These are phyloP conservation scores for Lordiphosa collinella DNA, from an alignment of 1,140 invertebrate genomes.

Conservation along the genomic window DNA sequence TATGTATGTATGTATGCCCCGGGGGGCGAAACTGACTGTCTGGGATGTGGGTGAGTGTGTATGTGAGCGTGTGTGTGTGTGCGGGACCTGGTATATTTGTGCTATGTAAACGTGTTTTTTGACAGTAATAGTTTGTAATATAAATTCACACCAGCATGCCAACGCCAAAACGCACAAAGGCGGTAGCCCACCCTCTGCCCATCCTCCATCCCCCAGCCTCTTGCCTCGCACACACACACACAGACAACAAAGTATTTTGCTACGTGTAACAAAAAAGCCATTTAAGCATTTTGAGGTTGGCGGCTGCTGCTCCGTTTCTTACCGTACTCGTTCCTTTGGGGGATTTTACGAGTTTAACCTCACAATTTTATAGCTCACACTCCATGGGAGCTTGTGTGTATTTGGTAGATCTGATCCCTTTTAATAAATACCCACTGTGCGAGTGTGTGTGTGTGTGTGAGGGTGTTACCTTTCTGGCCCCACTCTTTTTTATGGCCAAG, in stretches of 20 bases:
- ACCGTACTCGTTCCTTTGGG: slow-evolving; percentile 20
- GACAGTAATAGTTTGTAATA: slow-evolving; percentile 78
- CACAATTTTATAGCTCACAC: slow-evolving; percentile 69
- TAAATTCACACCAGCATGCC: slow-evolving; percentile 74
- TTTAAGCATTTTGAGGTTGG: slow-evolving; percentile 77
- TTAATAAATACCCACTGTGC: no score
- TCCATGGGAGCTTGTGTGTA: slow-evolving; percentile 23
- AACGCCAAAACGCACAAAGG: slow-evolving; percentile 61
- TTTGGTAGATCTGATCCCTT: neutral
- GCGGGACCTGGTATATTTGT: slow-evolving; percentile 57
- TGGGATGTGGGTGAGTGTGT: slow-evolving; percentile 12
- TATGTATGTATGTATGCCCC: slow-evolving; percentile 29
- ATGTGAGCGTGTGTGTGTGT: slow-evolving; percentile 14
- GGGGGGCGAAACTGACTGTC: slow-evolving; percentile 36
- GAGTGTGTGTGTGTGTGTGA: slow-evolving; percentile 9
- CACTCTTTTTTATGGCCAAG: slow-evolving; percentile 63
- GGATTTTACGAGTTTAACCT: slow-evolving; percentile 48
- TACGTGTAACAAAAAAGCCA: slow-evolving; percentile 78
- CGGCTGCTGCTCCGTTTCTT: slow-evolving; percentile 37
- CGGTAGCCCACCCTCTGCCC: slow-evolving; percentile 13
- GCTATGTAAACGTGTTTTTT: slow-evolving; percentile 78
- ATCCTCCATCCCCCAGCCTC: neutral
- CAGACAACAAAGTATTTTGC: slow-evolving; percentile 76
- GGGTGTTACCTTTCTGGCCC: slow-evolving; percentile 30
- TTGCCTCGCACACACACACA: slow-evolving; percentile 1